Evolutionary conservation across 2,113 vertebrate species (phyloP).

Genomic region (Laticauda laticaudata): DNA sequence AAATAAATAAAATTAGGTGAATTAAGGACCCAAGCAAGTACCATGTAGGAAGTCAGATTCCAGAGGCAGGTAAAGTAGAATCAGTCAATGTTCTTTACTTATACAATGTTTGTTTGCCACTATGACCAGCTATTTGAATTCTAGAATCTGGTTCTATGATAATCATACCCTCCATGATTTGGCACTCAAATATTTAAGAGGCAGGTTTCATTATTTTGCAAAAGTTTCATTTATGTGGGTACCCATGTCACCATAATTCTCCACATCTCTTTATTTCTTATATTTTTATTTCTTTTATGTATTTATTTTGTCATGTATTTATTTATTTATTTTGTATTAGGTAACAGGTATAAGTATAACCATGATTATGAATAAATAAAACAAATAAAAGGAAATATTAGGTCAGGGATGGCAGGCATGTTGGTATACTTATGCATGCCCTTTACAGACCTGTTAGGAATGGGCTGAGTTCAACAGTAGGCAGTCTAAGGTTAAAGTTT

Average conservation of each 20-base stretch:
- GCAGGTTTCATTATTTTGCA: not conserved
- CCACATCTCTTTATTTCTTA: not conserved
- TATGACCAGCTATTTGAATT: not conserved
- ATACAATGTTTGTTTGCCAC: not conserved
- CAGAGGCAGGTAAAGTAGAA: not conserved
- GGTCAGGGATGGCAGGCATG: no score
- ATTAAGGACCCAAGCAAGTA: not conserved
- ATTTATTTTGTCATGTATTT: no score
- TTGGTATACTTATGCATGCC: no score
- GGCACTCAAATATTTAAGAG: not conserved
- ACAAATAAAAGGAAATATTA: no score
- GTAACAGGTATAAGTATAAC: no score
- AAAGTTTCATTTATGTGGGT: not conserved
- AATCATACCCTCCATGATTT: not conserved
- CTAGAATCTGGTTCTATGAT: not conserved
- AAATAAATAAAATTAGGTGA: not conserved
- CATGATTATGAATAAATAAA: no score
- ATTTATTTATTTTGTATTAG: no score
- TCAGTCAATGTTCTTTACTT: not conserved
- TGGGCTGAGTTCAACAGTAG: no score
- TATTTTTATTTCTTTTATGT: no score
- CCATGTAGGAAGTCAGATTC: not conserved
- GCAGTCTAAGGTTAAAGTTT: no score
- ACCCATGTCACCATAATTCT: not conserved
- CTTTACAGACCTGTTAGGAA: no score